Conservation (phyloP, 2,113 vertebrate genomes). For the Microtus pennsylvanicus region DNA sequence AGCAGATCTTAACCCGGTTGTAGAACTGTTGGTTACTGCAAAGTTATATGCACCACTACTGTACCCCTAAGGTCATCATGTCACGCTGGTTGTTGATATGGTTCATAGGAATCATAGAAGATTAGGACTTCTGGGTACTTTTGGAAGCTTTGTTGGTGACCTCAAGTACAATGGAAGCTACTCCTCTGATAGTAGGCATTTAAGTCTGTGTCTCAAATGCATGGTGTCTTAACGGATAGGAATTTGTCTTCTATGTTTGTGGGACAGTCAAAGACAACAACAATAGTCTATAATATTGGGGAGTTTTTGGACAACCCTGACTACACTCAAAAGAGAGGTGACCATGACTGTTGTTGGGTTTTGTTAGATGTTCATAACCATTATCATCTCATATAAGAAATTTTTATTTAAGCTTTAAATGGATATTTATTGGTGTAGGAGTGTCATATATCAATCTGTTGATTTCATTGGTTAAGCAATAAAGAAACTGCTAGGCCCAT, state of each 20-base stretch:
- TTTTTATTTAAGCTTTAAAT: neutral
- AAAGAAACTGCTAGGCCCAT: no score
- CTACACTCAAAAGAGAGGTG: neutral
- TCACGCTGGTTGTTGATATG: neutral
- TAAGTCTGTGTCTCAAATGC: neutral
- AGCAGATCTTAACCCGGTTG: neutral
- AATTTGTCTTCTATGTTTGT: neutral
- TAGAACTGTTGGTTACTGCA: neutral
- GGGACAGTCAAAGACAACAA: neutral
- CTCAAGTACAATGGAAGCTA: neutral
- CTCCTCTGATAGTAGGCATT: neutral
- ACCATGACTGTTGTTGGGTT: neutral
- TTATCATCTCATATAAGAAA: neutral
- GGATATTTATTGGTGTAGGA: no score
- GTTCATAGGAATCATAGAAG: neutral
- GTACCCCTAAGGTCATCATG: neutral
- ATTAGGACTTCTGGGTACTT: neutral
- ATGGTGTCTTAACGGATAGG: neutral
- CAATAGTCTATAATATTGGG: neutral
- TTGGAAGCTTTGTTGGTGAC: neutral
- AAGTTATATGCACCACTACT: neutral
- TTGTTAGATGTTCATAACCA: neutral
- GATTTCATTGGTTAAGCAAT: no score
- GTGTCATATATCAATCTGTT: no score
- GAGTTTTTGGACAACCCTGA: neutral